phyloP scores from a whole-genome alignment of 2,888 invertebrate species.

The Synanthedon tipuliformis region DNA sequence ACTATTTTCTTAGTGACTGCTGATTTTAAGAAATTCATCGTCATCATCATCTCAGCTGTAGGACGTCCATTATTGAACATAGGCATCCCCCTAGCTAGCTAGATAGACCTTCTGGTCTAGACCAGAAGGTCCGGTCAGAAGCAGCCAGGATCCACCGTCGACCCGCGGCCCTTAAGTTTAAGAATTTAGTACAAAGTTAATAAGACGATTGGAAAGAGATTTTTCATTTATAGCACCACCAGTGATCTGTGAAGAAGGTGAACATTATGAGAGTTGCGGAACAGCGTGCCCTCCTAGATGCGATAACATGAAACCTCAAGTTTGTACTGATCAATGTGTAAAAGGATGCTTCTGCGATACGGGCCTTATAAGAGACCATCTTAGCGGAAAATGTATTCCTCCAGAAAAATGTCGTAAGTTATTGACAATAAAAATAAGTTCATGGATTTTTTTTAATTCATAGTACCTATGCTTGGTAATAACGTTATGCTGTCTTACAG shows the following conservation, averaged over 20 bases:
- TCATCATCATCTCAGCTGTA: no score
- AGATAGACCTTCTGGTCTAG: no score
- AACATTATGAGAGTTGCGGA: constrained; percentile 2
- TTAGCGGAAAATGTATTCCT: background rate
- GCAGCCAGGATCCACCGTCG: no score
- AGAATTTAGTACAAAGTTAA: background rate
- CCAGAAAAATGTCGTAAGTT: background rate
- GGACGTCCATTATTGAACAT: no score
- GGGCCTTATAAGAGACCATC: background rate
- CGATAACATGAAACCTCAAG: background rate
- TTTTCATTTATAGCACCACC: background rate
- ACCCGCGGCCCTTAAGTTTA: background rate
- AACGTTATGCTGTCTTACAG: background rate
- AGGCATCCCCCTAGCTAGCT: no score
- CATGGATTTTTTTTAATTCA: no score
- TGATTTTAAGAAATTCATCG: no score
- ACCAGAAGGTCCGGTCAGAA: no score
- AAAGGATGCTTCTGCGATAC: constrained; percentile 1
- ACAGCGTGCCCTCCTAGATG: constrained; percentile 6
- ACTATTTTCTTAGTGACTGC: no score
- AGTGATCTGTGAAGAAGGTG: background rate
- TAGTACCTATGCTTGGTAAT: no score
- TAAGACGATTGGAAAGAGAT: no score
- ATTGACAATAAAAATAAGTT: no score
- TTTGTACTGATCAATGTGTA: constrained; percentile 3